Conservation (phyloP, 2,113 vertebrate species). For the Lepus timidus region DNA sequence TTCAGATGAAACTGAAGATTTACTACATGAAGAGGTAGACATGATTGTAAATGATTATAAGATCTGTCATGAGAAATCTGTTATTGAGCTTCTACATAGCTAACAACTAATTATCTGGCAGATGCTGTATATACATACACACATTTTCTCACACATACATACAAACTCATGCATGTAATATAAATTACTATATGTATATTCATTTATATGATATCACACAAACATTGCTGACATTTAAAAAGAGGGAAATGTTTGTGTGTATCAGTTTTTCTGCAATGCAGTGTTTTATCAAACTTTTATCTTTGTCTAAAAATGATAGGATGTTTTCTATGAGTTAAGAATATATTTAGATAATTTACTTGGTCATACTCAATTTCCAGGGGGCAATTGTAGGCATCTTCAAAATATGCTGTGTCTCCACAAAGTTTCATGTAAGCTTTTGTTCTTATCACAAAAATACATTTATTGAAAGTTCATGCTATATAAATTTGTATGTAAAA, state of each 20-base stretch:
- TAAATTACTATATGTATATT: background rate
- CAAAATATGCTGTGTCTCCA: background rate
- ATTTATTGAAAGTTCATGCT: background rate
- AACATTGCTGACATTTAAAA: background rate
- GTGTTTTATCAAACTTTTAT: background rate
- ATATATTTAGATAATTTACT: background rate
- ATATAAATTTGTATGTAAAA: background rate
- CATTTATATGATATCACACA: rapidly evolving
- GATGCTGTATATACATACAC: background rate
- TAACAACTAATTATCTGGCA: background rate
- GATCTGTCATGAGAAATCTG: slow-evolving; percentile 48
- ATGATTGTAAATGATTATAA: slow-evolving; percentile 41
- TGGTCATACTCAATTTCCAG: background rate
- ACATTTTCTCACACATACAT: background rate
- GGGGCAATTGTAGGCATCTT: background rate
- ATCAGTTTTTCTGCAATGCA: no score
- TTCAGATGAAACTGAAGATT: slow-evolving; percentile 29
- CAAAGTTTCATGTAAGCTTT: background rate
- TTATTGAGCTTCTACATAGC: background rate
- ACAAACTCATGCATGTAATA: background rate
- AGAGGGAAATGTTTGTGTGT: background rate
- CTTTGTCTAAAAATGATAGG: background rate
- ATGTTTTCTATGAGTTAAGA: background rate
- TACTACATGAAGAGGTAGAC: slow-evolving; percentile 12
- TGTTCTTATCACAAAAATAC: background rate